A percentile compares a stretch with the other conserved stretches of the same genome.
phyloP scores from a whole-genome alignment of 2,888 invertebrate species.

The Apamea epomidion region DNA sequence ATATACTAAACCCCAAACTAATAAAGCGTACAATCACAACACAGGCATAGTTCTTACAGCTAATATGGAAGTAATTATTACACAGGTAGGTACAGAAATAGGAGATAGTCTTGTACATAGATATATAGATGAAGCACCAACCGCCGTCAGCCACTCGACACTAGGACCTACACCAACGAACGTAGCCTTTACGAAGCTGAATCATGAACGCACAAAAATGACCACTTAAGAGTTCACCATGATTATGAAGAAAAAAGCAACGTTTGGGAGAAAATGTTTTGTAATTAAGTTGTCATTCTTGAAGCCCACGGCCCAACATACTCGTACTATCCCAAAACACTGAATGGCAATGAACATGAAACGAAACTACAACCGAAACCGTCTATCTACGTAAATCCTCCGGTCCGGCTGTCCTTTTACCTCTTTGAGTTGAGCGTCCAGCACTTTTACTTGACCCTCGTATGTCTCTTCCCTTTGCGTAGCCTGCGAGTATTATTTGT shows the following conservation, averaged over 20 bases:
- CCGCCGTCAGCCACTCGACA: constrained; percentile 83
- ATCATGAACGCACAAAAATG: constrained; percentile 65
- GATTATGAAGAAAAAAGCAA: neutral
- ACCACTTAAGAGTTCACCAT: constrained; percentile 48
- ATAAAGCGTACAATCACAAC: constrained; percentile 85
- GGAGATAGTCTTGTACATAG: constrained; percentile 79
- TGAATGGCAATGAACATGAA: constrained; percentile 84
- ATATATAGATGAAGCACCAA: constrained; percentile 90
- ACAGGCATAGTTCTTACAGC: constrained; percentile 80
- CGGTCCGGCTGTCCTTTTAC: constrained; percentile 90
- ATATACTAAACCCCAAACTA: constrained; percentile 44
- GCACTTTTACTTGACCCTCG: constrained; percentile 96
- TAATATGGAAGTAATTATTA: constrained; percentile 80
- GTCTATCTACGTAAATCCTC: constrained; percentile 80
- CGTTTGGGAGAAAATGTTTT: neutral
- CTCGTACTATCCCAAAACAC: constrained; percentile 78
- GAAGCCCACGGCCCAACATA: constrained; percentile 61
- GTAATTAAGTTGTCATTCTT: constrained; percentile 65
- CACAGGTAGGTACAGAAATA: constrained; percentile 81
- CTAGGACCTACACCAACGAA: constrained; percentile 84
- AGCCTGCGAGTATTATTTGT: constrained; percentile 93
- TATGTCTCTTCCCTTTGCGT: constrained; percentile 98
- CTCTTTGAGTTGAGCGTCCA: constrained; percentile 98
- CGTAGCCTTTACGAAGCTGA: constrained; percentile 75
- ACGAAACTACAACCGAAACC: constrained; percentile 86